Percentiles rank a stretch among this genome's conserved stretches.
These are phyloP conservation scores for Urocitellus parryii DNA, from an alignment of 2,113 vertebrate genomes.

Conservation along the genomic window DNA sequence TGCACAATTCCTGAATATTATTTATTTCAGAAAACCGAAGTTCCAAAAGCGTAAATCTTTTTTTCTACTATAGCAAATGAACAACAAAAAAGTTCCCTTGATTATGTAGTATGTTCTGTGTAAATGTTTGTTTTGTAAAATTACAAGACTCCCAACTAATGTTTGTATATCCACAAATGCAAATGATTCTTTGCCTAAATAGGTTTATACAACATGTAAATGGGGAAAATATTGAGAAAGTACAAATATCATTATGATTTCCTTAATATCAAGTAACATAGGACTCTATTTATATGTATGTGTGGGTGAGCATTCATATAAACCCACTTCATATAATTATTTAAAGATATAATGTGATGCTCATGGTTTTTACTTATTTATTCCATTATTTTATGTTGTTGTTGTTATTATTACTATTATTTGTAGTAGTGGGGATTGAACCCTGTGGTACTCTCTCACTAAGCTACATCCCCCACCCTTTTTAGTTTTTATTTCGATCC, in stretches of 20 bases:
- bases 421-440: too few species aligned
- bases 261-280: neutral
- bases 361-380: neutral
- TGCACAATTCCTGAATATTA: neutral
- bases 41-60: neutral
- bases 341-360: neutral
- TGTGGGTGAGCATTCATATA: neutral
- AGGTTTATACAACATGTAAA: neutral
- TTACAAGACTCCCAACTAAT: neutral
- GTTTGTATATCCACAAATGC: neutral
- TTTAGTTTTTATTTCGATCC: too few species aligned
- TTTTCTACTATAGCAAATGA: neutral
- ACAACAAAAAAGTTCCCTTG: neutral
- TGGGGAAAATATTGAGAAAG: neutral
- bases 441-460: too few species aligned
- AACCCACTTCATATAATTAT: neutral
- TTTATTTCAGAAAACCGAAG: constrained; percentile 15
- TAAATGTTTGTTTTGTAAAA: constrained; percentile 16
- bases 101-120: neutral
- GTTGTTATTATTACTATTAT: too few species aligned
- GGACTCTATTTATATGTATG: neutral
- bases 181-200: neutral
- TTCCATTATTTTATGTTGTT: too few species aligned
- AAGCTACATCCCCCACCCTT: too few species aligned
- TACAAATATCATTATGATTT: neutral